phyloP scores from a whole-genome alignment of 23 tunicate genomes.

The Trididemnum miniatum region DNA sequence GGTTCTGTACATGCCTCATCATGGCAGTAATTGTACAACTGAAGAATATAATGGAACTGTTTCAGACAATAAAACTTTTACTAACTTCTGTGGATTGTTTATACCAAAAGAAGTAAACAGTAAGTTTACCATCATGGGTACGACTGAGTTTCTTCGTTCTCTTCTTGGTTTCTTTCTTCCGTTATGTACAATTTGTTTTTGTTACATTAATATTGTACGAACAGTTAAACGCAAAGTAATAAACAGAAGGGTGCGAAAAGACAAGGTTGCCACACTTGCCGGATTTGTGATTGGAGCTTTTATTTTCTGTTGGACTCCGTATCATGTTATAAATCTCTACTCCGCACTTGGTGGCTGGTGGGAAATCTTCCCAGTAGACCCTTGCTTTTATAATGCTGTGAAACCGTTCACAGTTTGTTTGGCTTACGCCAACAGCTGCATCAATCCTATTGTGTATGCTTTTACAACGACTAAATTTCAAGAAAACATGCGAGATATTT shows the following conservation, averaged over 20 bases:
- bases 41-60: background rate
- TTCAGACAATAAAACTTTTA: background rate
- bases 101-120: constrained; percentile 35
- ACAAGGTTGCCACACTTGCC: constrained; percentile 75
- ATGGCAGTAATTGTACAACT: background rate
- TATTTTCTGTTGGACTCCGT: constrained; percentile 80
- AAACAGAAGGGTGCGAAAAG: constrained; percentile 65
- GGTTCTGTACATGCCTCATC: background rate
- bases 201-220: constrained; percentile 60
- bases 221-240: constrained; percentile 67
- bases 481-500: constrained; percentile 71
- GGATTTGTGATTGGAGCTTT: constrained; percentile 69
- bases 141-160: constrained; percentile 37
- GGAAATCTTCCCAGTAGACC: constrained; percentile 41
- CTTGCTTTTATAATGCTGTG: constrained; percentile 31
- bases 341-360: constrained; percentile 84
- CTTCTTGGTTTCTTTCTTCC: constrained; percentile 69
- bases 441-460: constrained; percentile 86
- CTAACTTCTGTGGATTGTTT: constrained; percentile 34
- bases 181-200: constrained; percentile 56
- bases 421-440: constrained; percentile 89
- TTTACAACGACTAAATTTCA: constrained; percentile 86
- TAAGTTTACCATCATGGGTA: constrained; percentile 49
- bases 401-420: constrained; percentile 63
- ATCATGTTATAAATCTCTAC: constrained; percentile 46